Evolutionary conservation across 2,797 vertebrate species (phyloP).

Genomic region (Erpetoichthys calabaricus): DNA sequence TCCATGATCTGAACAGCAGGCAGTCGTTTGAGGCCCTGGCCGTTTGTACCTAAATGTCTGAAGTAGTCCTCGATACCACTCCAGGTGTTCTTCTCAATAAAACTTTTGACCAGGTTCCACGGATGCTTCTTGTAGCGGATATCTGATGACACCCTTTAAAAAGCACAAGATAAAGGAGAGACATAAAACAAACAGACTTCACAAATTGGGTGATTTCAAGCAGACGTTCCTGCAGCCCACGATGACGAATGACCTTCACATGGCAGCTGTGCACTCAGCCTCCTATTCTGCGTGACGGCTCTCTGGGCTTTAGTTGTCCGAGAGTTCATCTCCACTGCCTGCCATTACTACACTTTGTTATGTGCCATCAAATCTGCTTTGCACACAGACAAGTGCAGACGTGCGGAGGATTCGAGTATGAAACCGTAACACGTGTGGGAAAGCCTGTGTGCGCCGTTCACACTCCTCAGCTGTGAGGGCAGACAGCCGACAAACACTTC

Average conservation of each 20-base stretch:
- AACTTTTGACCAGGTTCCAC: slow-evolving; percentile 75
- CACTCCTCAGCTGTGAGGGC: no score
- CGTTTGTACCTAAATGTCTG: slow-evolving; percentile 64
- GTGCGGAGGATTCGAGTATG: not conserved
- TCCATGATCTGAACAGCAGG: no score
- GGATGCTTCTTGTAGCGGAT: slow-evolving; percentile 88
- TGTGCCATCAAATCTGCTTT: not conserved
- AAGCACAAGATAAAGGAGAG: not conserved
- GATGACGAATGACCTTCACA: not conserved
- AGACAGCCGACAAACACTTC: no score
- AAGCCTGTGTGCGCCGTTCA: no score
- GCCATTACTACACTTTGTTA: not conserved
- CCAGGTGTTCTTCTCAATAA: slow-evolving; percentile 86
- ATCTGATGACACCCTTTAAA: slow-evolving; percentile 68
- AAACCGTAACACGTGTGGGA: no score
- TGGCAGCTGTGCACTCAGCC: not conserved
- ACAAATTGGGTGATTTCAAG: not conserved
- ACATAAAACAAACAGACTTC: no score
- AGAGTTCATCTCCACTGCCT: not conserved
- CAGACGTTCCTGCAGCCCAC: not conserved
- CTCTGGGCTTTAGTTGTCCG: not conserved
- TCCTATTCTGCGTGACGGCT: not conserved
- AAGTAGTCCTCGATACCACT: slow-evolving; percentile 79
- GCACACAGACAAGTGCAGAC: not conserved
- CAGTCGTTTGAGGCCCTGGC: no score